Evolutionary conservation across 2,888 invertebrate species (phyloP).

Genomic region (Dione vanillae): DNA sequence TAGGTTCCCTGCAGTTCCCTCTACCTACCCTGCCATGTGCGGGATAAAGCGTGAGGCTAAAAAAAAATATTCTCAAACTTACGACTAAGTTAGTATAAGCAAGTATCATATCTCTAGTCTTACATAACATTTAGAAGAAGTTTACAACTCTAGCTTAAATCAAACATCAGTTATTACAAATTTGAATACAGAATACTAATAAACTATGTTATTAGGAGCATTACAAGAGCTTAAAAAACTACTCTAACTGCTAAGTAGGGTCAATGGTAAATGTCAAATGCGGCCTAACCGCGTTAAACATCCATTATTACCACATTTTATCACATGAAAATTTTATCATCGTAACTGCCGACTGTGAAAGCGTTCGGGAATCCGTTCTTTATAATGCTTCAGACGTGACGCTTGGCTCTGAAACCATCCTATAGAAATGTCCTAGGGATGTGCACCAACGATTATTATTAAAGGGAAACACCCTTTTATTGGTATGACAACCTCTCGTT

Average conservation of each 20-base stretch:
- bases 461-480: constrained; percentile 41
- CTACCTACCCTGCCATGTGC: no score
- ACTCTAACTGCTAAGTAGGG: constrained; percentile 26
- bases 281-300: constrained; percentile 35
- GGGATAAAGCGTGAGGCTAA: no score
- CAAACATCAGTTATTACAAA: no score
- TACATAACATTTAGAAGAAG: no score
- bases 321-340: constrained; percentile 56
- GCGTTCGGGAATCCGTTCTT: constrained; percentile 69
- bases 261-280: constrained; percentile 36
- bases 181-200: background rate
- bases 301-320: constrained; percentile 43
- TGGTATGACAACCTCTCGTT: constrained; percentile 40
- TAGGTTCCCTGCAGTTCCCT: no score
- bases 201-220: constrained; percentile 1
- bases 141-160: no score
- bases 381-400: constrained; percentile 60
- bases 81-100: no score
- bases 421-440: constrained; percentile 58
- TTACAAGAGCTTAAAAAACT: constrained; percentile 3
- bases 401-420: constrained; percentile 53
- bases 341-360: constrained; percentile 53
- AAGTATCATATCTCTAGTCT: no score
- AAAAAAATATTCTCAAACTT: no score
- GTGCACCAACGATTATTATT: constrained; percentile 46